Conservation (phyloP, 1,140 invertebrate species). For the Cydia strobilella region DNA sequence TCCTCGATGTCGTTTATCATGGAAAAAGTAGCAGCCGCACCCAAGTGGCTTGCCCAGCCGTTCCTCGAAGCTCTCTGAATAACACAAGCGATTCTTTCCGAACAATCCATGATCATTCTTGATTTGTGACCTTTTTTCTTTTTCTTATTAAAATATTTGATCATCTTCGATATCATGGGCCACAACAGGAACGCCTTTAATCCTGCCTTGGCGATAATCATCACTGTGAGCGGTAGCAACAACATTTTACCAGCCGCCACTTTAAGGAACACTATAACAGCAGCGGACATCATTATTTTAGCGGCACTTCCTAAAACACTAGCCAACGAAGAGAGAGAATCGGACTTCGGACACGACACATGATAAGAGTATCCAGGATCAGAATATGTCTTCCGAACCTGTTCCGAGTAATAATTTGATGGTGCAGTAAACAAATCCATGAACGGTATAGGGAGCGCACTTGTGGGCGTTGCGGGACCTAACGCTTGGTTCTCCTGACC, state of each 20-base stretch:
- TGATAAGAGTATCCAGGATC: slow-evolving; percentile 52
- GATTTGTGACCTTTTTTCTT: slow-evolving; percentile 64
- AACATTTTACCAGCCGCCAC: slow-evolving; percentile 66
- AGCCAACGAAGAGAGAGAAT: slow-evolving; percentile 65
- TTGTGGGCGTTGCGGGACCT: slow-evolving; percentile 51
- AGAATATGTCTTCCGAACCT: slow-evolving; percentile 62
- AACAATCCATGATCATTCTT: slow-evolving; percentile 65
- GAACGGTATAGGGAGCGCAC: slow-evolving; percentile 55
- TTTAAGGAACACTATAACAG: slow-evolving; percentile 65
- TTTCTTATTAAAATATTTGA: slow-evolving; percentile 69
- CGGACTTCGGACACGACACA: slow-evolving; percentile 61
- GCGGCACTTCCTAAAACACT: slow-evolving; percentile 67
- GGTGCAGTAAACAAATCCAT: slow-evolving; percentile 67
- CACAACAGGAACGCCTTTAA: slow-evolving; percentile 67
- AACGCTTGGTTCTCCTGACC: slow-evolving; percentile 62
- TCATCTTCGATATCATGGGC: slow-evolving; percentile 72
- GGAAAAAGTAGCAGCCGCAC: slow-evolving; percentile 64
- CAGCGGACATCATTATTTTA: slow-evolving; percentile 72
- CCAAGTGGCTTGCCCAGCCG: slow-evolving; percentile 63
- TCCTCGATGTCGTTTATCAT: slow-evolving; percentile 69
- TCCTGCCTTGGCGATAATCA: slow-evolving; percentile 64
- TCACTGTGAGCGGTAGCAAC: slow-evolving; percentile 60
- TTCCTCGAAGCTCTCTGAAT: slow-evolving; percentile 58
- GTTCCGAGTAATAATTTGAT: slow-evolving; percentile 63
- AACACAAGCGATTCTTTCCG: slow-evolving; percentile 67